Evolutionary conservation across 2,888 invertebrate genomes (phyloP), one percentile per base, ranked within the genome.

Genomic region (Hyles lineata): DNA sequence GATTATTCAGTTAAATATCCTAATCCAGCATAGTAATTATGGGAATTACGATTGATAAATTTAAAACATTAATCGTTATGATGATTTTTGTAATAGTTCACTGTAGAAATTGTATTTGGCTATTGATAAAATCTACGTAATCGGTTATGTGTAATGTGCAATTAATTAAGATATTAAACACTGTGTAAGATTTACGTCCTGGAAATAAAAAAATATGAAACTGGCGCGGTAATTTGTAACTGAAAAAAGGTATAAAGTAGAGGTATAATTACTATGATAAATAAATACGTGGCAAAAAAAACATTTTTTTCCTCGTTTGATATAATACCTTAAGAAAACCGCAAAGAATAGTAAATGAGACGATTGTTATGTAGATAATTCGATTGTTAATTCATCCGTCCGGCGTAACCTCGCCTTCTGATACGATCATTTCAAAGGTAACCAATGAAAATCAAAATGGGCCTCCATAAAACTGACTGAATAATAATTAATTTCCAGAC

Each of bases 91-190:
- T 5, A 29, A 52, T n/a, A 55, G n/a, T 15, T 43, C 15, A 43
- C 43, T n/a, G n/a, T n/a, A 55, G 19, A 55, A 55, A 19, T 6
- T 55, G 52, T 4, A 19, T 19, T 55, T 19, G 17, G 2, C 5
- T 55, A 55, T 19, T 55, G 29, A 29, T 25, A 62, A 32, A 62
- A 62, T 62, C 62, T 35, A 62, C 1, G 7, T n/a, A 9, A 35
- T 62, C 32, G 6, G 32, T 62, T n/a, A 32, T 19, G 29, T 62
- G 32, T 32, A 0, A 32, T 35, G 21, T 67, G 21, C 23, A 67
- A 67, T 43, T 50, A 67, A 15, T 67, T 43, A 67, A 67, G 21
- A 67, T 67, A 67, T 67, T 21, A 21, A 32, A 63, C 7, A 55
- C 55, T 23, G n/a, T 19, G 0, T 35, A 11, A 29, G n/a, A 21